A percentile compares a stretch with the other conserved stretches of the same genome.
These are phyloP conservation scores for Mionectes macconnelli DNA, from an alignment of 2,113 vertebrate genomes.

Conservation along the genomic window DNA sequence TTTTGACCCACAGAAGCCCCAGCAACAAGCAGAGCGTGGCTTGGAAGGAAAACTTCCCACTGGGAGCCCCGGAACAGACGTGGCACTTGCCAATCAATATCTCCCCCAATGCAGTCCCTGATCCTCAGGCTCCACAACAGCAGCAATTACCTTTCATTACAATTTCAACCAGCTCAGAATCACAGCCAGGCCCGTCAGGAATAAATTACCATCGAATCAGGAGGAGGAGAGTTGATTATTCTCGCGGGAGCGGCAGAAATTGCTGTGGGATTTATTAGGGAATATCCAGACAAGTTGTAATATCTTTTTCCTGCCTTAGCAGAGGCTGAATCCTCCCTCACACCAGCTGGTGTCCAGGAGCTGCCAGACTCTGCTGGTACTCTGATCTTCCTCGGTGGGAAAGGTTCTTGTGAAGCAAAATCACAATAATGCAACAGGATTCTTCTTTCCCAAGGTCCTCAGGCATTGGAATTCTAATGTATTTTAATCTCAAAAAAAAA, in stretches of 20 bases:
- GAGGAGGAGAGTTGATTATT: not conserved
- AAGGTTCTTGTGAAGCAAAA: not conserved
- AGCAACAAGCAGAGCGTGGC: not conserved
- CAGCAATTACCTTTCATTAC: not conserved
- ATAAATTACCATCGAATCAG: not conserved
- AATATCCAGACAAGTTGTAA: not conserved
- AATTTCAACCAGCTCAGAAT: not conserved
- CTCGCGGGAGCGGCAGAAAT: not conserved
- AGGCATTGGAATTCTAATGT: rapidly evolving
- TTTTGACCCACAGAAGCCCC: not conserved
- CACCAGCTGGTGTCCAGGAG: not conserved
- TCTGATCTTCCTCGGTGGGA: not conserved
- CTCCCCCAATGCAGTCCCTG: not conserved
- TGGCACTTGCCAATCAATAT: not conserved
- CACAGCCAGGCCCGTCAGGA: not conserved
- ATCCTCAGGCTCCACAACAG: not conserved
- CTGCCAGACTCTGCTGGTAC: not conserved
- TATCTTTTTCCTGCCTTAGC: not conserved
- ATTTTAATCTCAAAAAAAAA: not conserved
- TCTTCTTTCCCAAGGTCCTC: not conserved
- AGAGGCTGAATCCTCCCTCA: not conserved
- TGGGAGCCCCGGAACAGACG: not conserved
- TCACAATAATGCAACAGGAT: not conserved
- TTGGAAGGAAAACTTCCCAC: not conserved
- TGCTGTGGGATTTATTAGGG: rapidly evolving